phyloP scores from a whole-genome alignment of 2,797 vertebrate species.

The Phrynocephalus forsythii region DNA sequence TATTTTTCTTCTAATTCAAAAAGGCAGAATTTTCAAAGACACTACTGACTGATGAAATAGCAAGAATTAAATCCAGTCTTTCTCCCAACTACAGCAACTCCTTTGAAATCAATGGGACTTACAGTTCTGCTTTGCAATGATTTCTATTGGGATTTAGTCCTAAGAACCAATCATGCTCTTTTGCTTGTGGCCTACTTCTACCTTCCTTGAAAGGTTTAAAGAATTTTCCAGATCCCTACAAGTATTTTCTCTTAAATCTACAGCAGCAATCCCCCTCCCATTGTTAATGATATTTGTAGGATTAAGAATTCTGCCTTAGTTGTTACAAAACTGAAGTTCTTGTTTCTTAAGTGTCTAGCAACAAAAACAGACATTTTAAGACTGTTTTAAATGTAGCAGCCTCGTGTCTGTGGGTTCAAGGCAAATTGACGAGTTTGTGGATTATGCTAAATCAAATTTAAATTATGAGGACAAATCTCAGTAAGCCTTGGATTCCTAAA shows the following conservation, averaged over 20 bases:
- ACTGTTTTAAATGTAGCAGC: neutral
- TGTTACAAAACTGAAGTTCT: neutral
- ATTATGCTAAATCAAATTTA: neutral
- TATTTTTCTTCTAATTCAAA: neutral
- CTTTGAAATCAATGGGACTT: too few relatives aligned
- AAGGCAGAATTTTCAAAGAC: neutral
- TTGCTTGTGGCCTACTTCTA: neutral
- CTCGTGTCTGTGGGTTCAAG: neutral
- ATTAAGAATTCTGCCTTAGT: neutral
- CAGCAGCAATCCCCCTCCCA: neutral
- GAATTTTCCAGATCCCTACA: neutral
- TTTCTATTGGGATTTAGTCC: too few relatives aligned
- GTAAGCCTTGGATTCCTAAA: too few relatives aligned
- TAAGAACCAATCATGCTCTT: neutral
- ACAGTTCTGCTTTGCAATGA: too few relatives aligned
- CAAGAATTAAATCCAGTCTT: neutral
- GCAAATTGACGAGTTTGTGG: neutral
- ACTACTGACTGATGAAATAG: neutral
- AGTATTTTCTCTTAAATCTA: constrained; percentile 29
- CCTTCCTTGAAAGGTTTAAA: neutral
- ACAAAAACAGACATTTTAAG: neutral
- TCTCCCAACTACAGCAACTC: too few relatives aligned
- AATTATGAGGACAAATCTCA: too few relatives aligned
- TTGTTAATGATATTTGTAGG: constrained; percentile 3
- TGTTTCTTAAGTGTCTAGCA: neutral